Evolutionary conservation across 1,140 invertebrate genomes (phyloP).

Genomic region (Drosophila prosaltans): DNA sequence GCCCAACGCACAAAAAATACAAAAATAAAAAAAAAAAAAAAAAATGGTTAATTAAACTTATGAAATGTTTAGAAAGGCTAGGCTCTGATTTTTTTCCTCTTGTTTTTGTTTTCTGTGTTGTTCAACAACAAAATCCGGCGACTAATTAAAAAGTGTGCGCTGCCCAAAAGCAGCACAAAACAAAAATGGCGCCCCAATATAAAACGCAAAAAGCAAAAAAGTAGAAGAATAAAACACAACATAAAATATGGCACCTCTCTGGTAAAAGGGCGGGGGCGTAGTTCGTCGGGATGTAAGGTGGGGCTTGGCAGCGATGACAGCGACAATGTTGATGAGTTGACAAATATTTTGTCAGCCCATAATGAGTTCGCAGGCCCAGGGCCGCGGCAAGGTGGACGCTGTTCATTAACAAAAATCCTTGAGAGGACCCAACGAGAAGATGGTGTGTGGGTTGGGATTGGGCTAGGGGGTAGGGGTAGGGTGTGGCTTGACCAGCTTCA

Average conservation of each 20-base stretch:
- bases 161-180: conserved; percentile 45
- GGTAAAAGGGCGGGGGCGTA: not conserved
- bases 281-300: not conserved
- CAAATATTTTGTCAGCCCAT: conserved; percentile 79
- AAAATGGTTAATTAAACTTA: conserved; percentile 74
- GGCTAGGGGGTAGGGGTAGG: no score
- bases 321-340: conserved; percentile 71
- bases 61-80: conserved; percentile 62
- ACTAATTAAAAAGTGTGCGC: conserved; percentile 71
- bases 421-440: conserved; percentile 15
- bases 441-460: not conserved
- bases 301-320: conserved; percentile 30
- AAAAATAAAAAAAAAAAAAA: conserved; percentile 4
- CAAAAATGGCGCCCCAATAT: conserved; percentile 28
- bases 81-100: not conserved
- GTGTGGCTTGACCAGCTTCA: conserved; percentile 37
- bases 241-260: conserved; percentile 42
- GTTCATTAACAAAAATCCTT: conserved; percentile 37
- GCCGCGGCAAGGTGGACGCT: conserved; percentile 21
- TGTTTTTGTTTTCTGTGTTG: conserved; percentile 13
- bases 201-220: conserved; percentile 17
- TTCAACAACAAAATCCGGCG: conserved; percentile 24
- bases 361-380: conserved; percentile 57
- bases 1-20: conserved; percentile 17
- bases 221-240: conserved; percentile 25